Evolutionary conservation across 2,797 vertebrate genomes (phyloP).

Genomic region (Choloepus didactylus): DNA sequence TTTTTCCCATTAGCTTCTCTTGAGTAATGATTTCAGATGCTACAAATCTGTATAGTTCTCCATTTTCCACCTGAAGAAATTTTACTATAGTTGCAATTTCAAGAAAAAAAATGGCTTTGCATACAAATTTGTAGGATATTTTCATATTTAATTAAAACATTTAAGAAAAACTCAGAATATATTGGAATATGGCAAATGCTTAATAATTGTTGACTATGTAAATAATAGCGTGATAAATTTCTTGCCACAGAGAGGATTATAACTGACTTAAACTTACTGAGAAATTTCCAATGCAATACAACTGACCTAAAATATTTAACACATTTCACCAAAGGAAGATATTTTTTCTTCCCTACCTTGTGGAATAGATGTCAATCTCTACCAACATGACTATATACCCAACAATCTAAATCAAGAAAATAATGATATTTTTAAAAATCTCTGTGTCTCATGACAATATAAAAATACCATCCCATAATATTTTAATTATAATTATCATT

Average conservation of each 20-base stretch:
- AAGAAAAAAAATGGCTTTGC: background rate
- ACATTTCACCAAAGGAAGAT: background rate
- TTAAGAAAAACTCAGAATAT: background rate
- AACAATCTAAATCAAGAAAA: background rate
- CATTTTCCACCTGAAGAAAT: background rate
- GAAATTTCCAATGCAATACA: background rate
- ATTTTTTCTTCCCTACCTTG: background rate
- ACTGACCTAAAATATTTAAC: background rate
- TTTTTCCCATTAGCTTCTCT: conserved; percentile 26
- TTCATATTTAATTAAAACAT: background rate
- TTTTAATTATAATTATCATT: background rate
- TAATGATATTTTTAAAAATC: background rate
- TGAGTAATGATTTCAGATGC: background rate
- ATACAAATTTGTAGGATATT: background rate
- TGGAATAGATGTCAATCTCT: background rate
- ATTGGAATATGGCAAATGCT: background rate
- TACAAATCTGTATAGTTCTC: background rate
- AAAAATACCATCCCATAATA: background rate
- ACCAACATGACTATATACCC: background rate
- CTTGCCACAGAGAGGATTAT: background rate
- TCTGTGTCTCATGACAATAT: background rate
- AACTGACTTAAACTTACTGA: background rate
- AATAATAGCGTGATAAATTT: background rate
- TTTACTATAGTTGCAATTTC: background rate
- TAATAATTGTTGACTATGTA: background rate